Conservation (phyloP, 2,888 invertebrate genomes). For the Caenorhabditis zanzibari region DNA sequence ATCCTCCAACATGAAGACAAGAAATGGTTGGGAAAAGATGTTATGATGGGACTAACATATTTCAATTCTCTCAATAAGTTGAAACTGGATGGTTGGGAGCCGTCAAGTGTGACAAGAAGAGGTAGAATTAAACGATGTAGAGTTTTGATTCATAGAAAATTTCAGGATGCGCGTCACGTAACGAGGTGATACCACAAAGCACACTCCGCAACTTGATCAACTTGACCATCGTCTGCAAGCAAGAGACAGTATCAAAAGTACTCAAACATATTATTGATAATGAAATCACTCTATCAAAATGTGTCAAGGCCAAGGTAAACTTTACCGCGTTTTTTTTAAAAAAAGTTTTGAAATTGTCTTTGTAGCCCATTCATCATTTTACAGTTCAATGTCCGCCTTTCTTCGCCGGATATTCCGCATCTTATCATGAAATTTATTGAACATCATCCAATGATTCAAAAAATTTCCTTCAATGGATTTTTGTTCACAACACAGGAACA, state of each 20-base stretch:
- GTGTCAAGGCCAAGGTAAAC: slow-evolving; percentile 57
- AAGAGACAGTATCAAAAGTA: slow-evolving; percentile 55
- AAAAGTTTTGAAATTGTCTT: neutral
- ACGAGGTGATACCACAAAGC: slow-evolving; percentile 42
- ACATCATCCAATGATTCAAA: slow-evolving; percentile 49
- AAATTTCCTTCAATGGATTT: slow-evolving; percentile 53
- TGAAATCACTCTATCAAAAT: slow-evolving; percentile 41
- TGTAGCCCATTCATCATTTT: neutral
- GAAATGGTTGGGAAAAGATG: slow-evolving; percentile 37
- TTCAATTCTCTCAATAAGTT: slow-evolving; percentile 37
- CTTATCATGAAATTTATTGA: slow-evolving; percentile 53
- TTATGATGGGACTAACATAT: slow-evolving; percentile 41
- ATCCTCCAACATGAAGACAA: slow-evolving; percentile 31
- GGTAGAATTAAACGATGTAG: slow-evolving; percentile 19
- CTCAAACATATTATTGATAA: slow-evolving; percentile 49
- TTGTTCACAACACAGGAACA: slow-evolving; percentile 56
- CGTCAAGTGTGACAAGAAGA: slow-evolving; percentile 25
- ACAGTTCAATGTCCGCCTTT: slow-evolving; percentile 52
- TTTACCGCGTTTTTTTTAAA: neutral
- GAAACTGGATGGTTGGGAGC: slow-evolving; percentile 56
- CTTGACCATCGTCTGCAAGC: slow-evolving; percentile 49
- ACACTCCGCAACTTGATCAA: slow-evolving; percentile 43
- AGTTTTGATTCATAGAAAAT: neutral
- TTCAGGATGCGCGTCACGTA: slow-evolving; percentile 45
- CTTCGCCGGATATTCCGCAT: slow-evolving; percentile 42